These are phyloP conservation scores for Hozukius guyotensis DNA, from an alignment of 2,797 vertebrate species.

Conservation along the genomic window DNA sequence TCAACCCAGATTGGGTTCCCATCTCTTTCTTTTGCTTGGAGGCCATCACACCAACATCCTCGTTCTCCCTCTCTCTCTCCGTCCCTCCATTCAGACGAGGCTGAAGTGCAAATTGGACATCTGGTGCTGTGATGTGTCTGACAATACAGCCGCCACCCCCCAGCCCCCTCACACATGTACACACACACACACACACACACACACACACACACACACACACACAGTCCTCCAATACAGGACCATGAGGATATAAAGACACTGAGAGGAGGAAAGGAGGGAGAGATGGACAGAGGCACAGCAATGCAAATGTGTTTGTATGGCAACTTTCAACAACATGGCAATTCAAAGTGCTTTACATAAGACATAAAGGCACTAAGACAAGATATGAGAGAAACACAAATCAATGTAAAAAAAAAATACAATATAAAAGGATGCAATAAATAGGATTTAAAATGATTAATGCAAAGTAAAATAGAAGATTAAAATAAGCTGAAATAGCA, in stretches of 20 bases:
- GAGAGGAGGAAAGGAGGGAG: constrained; percentile 22
- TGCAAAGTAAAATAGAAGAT: background rate
- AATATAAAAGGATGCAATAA: background rate
- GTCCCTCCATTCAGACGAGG: constrained; percentile 81
- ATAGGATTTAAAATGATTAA: constrained; percentile 2
- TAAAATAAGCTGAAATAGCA: background rate
- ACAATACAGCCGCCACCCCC: constrained; percentile 71
- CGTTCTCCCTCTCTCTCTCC: constrained; percentile 61
- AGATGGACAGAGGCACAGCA: constrained; percentile 20
- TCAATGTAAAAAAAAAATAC: background rate
- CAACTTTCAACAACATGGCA: background rate
- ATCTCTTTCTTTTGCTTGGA: constrained; percentile 59
- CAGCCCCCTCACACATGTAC: constrained; percentile 39
- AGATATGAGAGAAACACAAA: background rate
- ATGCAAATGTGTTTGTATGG: background rate
- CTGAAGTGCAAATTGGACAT: constrained; percentile 89
- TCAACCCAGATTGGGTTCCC: constrained; percentile 45
- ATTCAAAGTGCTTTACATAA: background rate
- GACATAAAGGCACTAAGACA: background rate
- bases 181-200: constrained; percentile 12
- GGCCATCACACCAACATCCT: constrained; percentile 69
- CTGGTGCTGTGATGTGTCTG: constrained; percentile 83
- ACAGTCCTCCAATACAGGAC: constrained; percentile 30
- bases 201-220: constrained; percentile 31
- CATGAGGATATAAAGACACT: constrained; percentile 36